These are phyloP conservation scores for Colletes latitarsis DNA, from an alignment of 1,140 invertebrate species.

Conservation along the genomic window DNA sequence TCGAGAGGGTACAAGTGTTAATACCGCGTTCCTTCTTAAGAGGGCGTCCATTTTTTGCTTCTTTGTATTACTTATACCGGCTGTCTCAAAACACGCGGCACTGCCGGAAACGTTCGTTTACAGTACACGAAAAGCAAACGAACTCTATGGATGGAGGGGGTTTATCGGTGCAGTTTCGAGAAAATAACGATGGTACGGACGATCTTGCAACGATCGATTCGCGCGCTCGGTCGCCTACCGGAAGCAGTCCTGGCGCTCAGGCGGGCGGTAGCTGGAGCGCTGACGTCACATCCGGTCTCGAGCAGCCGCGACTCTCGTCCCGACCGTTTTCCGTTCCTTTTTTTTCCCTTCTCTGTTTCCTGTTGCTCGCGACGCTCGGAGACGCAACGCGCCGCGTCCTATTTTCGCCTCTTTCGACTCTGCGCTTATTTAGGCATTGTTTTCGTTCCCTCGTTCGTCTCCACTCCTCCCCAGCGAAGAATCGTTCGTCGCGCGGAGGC, in stretches of 20 bases:
- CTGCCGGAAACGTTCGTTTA: background rate
- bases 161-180: too few relatives aligned
- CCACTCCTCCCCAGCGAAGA: background rate
- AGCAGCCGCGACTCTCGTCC: background rate
- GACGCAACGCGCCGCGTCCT: conserved; percentile 2
- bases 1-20: conserved; percentile 7
- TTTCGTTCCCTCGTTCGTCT: background rate
- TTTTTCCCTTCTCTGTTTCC: background rate
- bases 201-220: conserved; percentile 29
- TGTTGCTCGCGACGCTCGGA: background rate
- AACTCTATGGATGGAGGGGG: too few relatives aligned
- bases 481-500: conserved; percentile 2
- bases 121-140: background rate
- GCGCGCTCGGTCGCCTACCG: background rate
- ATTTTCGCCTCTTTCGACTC: conserved; percentile 15
- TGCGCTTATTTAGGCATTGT: conserved; percentile 39
- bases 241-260: background rate
- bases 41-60: background rate
- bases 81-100: background rate
- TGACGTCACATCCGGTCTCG: conserved; percentile 38
- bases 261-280: conserved; percentile 3
- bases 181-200: background rate
- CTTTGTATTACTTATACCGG: background rate
- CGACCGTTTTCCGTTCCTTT: conserved; percentile 20
- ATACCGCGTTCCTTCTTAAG: background rate